Base-by-base conservation (phyloP, 2,113 vertebrate species). In the Petroica traversi region DNA sequence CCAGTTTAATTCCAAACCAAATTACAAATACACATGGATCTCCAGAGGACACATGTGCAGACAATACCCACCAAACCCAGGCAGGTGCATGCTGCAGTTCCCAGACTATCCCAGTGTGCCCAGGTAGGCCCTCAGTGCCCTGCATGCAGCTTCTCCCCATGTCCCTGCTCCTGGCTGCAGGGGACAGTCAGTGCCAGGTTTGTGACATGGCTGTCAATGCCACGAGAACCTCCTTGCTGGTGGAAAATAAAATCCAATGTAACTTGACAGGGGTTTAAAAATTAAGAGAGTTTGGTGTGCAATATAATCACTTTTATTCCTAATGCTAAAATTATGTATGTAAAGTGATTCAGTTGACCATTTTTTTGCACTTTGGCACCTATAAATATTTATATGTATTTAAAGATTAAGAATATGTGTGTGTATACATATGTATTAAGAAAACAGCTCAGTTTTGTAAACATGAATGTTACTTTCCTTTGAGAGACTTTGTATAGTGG, bases 301-400 rank as follows among this genome's bases (percentile, higher is more conserved):
- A 97, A 88, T 95, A 89, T 28, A 58, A 76, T 92, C 55, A 78
- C 54, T 75, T 94, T 28, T 93, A 51, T 77, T 80, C 85, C 88
- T 89, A 51, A 58, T 85, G 55, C 77, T 96, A 80, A 93, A 95
- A 79, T 93, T 8, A 49, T 67, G 46, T 81, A 16, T 82, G 93
- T 95, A 36, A 89, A 95, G 71, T 63, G 88, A 90, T 86, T 71
- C 77, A 66, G 36, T 88, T 94, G 95, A 95, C 92, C n/a, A 0
- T 78, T 88, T 57, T 92, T 95, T 76, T 95, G 93, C 93, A 95
- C 94, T 96, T 95, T 94, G 67, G 77, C 89, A 33, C 89, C 95
- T 96, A 74, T 93, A 85, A 92, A 86, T 94, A 94, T 96, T 95
- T 88, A 79, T 94, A 64, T 95, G 93, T 96, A 92, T 95, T 95